Evolutionary conservation across 2,888 invertebrate species (phyloP).

Genomic region (Chrysodeixis includens): DNA sequence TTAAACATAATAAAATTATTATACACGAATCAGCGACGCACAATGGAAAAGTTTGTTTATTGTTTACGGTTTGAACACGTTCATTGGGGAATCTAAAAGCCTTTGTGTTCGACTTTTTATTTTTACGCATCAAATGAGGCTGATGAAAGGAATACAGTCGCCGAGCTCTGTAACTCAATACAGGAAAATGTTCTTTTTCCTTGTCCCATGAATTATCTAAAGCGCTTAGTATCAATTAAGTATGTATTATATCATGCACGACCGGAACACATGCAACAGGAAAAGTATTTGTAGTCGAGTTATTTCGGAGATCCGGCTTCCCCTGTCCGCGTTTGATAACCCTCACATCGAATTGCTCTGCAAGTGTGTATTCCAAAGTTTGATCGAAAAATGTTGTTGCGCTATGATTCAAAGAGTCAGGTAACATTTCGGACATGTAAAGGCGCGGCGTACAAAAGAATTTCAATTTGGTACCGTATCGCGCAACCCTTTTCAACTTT

Average conservation of each 20-base stretch:
- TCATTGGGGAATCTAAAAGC: constrained; percentile 33
- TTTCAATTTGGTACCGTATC: constrained; percentile 87
- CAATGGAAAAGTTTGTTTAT: constrained; percentile 57
- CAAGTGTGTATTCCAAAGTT: constrained; percentile 67
- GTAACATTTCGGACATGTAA: constrained; percentile 84
- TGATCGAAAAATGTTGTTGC: constrained; percentile 75
- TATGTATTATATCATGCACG: not conserved
- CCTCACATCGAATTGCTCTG: constrained; percentile 38
- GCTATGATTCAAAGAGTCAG: constrained; percentile 78
- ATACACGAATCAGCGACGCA: constrained; percentile 47
- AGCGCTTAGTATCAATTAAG: not conserved
- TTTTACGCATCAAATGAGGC: constrained; percentile 20
- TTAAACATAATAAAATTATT: constrained; percentile 67
- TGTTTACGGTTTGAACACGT: constrained; percentile 46
- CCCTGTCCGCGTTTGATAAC: constrained; percentile 32
- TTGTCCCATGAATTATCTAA: not conserved
- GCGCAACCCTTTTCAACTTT: constrained; percentile 85
- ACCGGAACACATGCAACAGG: not conserved
- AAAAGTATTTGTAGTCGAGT: not conserved
- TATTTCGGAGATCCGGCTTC: not conserved
- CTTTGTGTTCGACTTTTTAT: constrained; percentile 24
- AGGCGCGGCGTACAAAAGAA: constrained; percentile 85
- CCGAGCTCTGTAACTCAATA: constrained; percentile 7
- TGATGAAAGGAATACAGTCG: constrained; percentile 6
- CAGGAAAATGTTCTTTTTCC: not conserved